Evolutionary conservation across 2,888 invertebrate species (phyloP).

Genomic region (Ochropleura plecta): DNA sequence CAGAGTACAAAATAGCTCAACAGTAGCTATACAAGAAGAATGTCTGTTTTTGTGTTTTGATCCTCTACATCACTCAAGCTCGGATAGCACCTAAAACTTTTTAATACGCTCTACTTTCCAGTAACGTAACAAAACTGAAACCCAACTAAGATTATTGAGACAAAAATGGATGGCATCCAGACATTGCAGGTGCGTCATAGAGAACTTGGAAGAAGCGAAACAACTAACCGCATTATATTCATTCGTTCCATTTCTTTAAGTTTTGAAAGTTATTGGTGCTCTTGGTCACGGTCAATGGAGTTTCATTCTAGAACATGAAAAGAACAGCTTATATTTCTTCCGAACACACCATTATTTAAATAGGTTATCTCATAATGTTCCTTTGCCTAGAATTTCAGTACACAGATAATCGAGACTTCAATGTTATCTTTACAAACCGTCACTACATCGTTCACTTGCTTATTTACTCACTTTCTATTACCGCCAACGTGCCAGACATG

Average conservation of each 20-base stretch:
- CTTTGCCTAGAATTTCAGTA: conserved; percentile 3
- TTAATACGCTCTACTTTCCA: conserved; percentile 20
- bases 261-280: not conserved
- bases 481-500: conserved; percentile 72
- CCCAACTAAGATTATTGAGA: conserved; percentile 31
- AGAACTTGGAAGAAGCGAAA: conserved; percentile 23
- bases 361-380: conserved; percentile 1
- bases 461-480: conserved; percentile 61
- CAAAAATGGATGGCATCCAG: conserved; percentile 33
- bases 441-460: conserved; percentile 37
- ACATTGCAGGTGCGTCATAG: conserved; percentile 39
- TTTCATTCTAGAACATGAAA: not conserved
- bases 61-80: conserved; percentile 18
- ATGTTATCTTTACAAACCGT: conserved; percentile 42
- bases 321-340: not conserved
- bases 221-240: conserved; percentile 15
- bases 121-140: conserved; percentile 27
- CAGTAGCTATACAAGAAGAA: conserved; percentile 18
- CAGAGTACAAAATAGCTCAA: not conserved
- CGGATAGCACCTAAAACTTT: conserved; percentile 23
- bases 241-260: conserved; percentile 19
- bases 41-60: conserved; percentile 17
- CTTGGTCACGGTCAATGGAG: conserved; percentile 19
- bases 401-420: conserved; percentile 5
- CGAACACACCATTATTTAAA: not conserved